phyloP scores from a whole-genome alignment of 2,797 vertebrate species.

The Rhinella marina region DNA sequence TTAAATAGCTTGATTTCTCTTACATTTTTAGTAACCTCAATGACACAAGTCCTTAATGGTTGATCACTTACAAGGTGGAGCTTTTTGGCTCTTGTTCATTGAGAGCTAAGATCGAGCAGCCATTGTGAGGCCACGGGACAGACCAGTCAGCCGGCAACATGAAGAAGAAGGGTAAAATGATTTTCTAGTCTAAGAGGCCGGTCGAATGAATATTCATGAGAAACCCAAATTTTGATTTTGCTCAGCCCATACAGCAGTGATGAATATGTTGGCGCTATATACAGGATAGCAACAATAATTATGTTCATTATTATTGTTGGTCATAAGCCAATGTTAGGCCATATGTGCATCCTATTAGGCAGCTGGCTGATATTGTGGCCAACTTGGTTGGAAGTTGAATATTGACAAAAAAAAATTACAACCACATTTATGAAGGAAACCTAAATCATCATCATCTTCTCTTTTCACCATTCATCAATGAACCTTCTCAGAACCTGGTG shows the following conservation, averaged over 20 bases:
- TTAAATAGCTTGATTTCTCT: neutral
- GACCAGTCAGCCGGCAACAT: neutral
- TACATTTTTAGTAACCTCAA: neutral
- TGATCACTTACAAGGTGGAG: neutral
- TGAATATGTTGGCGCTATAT: conserved; percentile 28
- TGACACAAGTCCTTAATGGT: neutral
- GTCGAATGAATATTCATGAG: neutral
- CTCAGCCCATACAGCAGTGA: conserved; percentile 11
- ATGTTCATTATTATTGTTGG: conserved; percentile 34
- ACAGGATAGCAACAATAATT: conserved; percentile 20
- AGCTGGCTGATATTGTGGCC: conserved; percentile 19
- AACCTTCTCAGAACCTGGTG: neutral
- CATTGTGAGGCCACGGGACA: neutral
- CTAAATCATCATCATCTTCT: conserved; percentile 3
- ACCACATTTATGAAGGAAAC: neutral
- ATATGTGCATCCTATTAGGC: conserved; percentile 22
- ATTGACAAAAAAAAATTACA: neutral
- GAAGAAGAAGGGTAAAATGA: neutral
- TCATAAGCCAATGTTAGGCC: conserved; percentile 29
- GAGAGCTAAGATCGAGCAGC: neutral
- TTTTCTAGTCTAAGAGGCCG: neutral
- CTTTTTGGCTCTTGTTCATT: neutral
- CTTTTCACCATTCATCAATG: neutral
- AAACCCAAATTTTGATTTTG: neutral
- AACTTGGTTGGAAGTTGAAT: conserved; percentile 3